Evolutionary conservation across 2,113 vertebrate genomes (phyloP).

Genomic region (Toxostoma redivivum): DNA sequence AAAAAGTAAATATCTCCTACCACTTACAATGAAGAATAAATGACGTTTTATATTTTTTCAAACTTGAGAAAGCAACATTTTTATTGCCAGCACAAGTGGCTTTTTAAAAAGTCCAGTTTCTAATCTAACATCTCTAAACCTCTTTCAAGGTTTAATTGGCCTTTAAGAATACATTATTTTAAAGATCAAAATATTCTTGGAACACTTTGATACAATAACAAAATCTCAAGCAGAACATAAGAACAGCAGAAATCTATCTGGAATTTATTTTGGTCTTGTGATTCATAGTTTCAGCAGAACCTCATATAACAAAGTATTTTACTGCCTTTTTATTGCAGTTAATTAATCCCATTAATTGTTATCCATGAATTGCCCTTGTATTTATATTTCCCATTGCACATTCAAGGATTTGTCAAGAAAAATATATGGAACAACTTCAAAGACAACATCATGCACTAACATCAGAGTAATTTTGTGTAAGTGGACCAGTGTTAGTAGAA

Average conservation of each 20-base stretch:
- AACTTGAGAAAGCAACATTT: neutral
- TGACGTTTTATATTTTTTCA: neutral
- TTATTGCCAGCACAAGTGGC: neutral
- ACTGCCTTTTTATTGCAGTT: neutral
- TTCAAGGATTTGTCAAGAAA: neutral
- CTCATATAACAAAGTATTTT: neutral
- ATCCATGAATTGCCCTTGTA: neutral
- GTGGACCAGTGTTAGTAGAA: neutral
- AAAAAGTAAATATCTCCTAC: neutral
- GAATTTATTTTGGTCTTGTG: neutral
- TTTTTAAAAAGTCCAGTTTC: neutral
- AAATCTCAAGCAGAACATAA: neutral
- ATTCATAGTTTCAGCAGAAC: neutral
- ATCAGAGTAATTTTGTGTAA: neutral
- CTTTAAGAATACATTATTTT: neutral
- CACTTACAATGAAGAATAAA: neutral
- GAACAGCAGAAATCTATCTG: neutral
- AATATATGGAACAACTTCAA: neutral
- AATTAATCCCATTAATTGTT: neutral
- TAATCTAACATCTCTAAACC: neutral
- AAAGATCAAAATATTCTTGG: neutral
- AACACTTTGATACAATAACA: neutral
- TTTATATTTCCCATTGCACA: neutral
- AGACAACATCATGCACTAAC: neutral
- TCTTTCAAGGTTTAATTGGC: neutral